Conservation (phyloP, 1,140 invertebrate genomes). For the Chelonus insularis region DNA sequence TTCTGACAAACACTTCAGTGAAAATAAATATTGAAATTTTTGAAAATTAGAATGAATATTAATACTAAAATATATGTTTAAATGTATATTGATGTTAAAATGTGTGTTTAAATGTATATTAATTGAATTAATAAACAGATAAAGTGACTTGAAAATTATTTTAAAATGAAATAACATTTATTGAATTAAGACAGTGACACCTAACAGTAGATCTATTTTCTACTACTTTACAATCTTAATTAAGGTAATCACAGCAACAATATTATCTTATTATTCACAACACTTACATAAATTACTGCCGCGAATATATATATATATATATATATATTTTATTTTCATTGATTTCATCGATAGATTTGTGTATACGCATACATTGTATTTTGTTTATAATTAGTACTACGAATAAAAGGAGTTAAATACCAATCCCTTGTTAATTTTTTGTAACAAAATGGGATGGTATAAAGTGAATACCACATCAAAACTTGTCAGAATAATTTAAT, state of each 20-base stretch:
- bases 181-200: slow-evolving; percentile 60
- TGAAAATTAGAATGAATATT: not conserved
- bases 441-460: too few species aligned
- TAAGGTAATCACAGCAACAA: slow-evolving; percentile 63
- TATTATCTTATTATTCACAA: slow-evolving; percentile 62
- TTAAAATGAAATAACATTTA: slow-evolving; percentile 64
- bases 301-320: slow-evolving; percentile 41
- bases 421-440: not conserved
- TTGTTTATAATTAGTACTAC: slow-evolving; percentile 42
- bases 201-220: slow-evolving; percentile 49
- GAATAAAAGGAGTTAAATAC: slow-evolving; percentile 38
- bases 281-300: slow-evolving; percentile 61
- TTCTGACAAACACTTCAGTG: too few species aligned
- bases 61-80: not conserved
- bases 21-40: too few species aligned
- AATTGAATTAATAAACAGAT: not conserved
- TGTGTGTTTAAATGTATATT: not conserved
- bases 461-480: too few species aligned
- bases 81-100: too few species aligned
- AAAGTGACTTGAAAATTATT: slow-evolving; percentile 2
- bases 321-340: slow-evolving; percentile 42
- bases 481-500: too few species aligned
- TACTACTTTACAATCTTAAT: slow-evolving; percentile 62
- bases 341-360: slow-evolving; percentile 56
- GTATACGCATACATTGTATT: slow-evolving; percentile 58